These are phyloP conservation scores for Meda fulgida DNA, from an alignment of 2,797 vertebrate species.

Conservation along the genomic window DNA sequence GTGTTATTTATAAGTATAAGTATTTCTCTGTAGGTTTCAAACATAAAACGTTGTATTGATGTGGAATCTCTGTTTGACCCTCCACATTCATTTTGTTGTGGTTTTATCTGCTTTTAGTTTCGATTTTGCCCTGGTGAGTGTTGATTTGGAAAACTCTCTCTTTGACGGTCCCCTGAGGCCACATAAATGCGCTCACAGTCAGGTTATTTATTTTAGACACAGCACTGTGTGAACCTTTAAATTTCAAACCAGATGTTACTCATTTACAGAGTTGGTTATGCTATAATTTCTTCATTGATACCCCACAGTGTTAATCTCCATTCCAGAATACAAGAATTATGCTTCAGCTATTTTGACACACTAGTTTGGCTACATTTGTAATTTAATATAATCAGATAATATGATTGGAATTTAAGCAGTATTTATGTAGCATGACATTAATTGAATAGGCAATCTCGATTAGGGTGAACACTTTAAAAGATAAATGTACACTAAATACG, in stretches of 20 bases:
- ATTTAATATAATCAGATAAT: not conserved
- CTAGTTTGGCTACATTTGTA: not conserved
- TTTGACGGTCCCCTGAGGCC: not conserved
- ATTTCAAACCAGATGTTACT: conserved; percentile 4
- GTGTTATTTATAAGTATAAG: not conserved
- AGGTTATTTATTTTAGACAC: conserved; percentile 25
- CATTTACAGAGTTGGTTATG: not conserved
- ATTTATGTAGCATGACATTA: not conserved
- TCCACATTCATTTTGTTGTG: not conserved
- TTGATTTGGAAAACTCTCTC: conserved; percentile 14
- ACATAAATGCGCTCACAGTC: not conserved
- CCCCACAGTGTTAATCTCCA: not conserved
- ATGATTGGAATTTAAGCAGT: not conserved
- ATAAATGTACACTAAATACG: not conserved
- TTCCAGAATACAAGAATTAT: not conserved
- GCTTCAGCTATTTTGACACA: not conserved
- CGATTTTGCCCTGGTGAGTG: not conserved
- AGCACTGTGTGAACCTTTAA: not conserved
- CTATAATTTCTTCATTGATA: not conserved
- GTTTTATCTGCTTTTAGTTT: conserved; percentile 24
- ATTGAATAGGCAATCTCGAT: not conserved
- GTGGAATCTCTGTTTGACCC: not conserved
- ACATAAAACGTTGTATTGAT: not conserved
- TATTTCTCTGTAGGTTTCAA: not conserved
- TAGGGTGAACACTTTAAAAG: not conserved